These are phyloP conservation scores for Cydia strobilella DNA, from an alignment of 1,140 invertebrate genomes.

Conservation along the genomic window DNA sequence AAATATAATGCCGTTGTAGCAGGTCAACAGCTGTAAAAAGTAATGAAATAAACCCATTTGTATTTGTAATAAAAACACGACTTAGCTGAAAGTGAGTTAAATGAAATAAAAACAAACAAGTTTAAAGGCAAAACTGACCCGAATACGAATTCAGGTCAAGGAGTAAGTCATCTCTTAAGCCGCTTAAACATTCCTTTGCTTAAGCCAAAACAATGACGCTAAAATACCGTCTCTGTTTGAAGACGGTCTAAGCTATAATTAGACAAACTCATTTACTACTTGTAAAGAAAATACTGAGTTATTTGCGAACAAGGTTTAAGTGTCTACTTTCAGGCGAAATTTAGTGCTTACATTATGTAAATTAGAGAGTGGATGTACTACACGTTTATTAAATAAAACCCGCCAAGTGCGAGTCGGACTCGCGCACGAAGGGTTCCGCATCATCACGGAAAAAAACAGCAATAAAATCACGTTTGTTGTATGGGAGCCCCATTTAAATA, in stretches of 20 bases:
- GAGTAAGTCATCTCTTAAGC: neutral
- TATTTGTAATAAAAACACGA: too few species aligned
- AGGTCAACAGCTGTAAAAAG: too few species aligned
- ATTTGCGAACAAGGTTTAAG: neutral
- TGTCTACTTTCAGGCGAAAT: neutral
- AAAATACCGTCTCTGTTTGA: conserved; percentile 2
- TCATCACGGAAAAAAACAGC: too few species aligned
- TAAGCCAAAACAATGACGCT: neutral
- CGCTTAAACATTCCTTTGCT: conserved; percentile 8
- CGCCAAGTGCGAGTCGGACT: too few species aligned
- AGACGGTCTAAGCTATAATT: neutral
- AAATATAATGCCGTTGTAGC: too few species aligned
- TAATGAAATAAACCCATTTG: too few species aligned
- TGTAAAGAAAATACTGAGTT: neutral
- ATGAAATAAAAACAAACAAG: neutral
- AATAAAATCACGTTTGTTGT: too few species aligned
- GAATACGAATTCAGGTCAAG: neutral
- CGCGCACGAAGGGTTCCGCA: too few species aligned
- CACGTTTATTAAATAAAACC: too few species aligned
- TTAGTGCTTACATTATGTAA: neutral
- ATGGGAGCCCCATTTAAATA: too few species aligned
- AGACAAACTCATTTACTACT: neutral
- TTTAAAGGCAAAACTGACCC: conserved; percentile 9
- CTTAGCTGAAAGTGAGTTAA: neutral
- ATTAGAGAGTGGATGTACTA: neutral